phyloP scores from a whole-genome alignment of 2,797 vertebrate species.

The Oreonectes daqikongensis region DNA sequence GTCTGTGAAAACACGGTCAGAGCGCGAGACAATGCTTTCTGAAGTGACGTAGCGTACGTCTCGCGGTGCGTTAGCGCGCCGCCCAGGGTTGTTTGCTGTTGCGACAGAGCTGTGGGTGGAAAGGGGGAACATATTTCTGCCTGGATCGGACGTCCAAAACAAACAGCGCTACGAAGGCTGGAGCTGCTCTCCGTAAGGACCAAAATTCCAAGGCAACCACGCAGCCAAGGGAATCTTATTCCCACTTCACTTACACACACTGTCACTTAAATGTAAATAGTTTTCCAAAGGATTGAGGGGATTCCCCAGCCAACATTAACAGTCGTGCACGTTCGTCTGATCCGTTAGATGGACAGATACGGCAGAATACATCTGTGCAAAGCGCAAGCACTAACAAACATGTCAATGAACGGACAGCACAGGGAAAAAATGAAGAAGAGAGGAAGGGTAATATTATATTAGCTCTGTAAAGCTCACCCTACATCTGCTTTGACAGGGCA shows the following conservation, averaged over 20 bases:
- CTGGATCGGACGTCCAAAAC: slow-evolving; percentile 56
- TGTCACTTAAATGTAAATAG: slow-evolving; percentile 5
- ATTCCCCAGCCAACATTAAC: slow-evolving; percentile 17
- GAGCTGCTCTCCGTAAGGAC: slow-evolving; percentile 56
- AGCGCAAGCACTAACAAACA: slow-evolving; percentile 45
- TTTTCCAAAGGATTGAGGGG: slow-evolving; percentile 12
- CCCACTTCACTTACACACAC: slow-evolving; percentile 10
- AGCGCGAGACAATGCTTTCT: background rate
- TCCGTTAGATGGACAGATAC: background rate
- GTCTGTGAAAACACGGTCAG: slow-evolving; percentile 20
- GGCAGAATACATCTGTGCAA: slow-evolving; percentile 43
- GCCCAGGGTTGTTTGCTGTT: slow-evolving; percentile 57
- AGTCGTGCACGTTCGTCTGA: slow-evolving; percentile 27
- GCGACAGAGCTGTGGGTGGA: slow-evolving; percentile 58
- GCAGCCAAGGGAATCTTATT: slow-evolving; percentile 54
- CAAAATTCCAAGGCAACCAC: slow-evolving; percentile 58
- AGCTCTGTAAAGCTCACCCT: slow-evolving; percentile 23
- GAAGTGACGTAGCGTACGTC: slow-evolving; percentile 12
- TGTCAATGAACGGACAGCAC: slow-evolving; percentile 21
- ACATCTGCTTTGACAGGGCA: slow-evolving; percentile 28
- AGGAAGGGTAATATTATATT: slow-evolving; percentile 29
- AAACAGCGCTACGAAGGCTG: slow-evolving; percentile 55
- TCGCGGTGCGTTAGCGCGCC: slow-evolving; percentile 31
- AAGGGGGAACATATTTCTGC: slow-evolving; percentile 61
- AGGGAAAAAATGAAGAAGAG: background rate